Conservation (phyloP, 2,797 vertebrate species). For the Eulemur rubriventer region DNA sequence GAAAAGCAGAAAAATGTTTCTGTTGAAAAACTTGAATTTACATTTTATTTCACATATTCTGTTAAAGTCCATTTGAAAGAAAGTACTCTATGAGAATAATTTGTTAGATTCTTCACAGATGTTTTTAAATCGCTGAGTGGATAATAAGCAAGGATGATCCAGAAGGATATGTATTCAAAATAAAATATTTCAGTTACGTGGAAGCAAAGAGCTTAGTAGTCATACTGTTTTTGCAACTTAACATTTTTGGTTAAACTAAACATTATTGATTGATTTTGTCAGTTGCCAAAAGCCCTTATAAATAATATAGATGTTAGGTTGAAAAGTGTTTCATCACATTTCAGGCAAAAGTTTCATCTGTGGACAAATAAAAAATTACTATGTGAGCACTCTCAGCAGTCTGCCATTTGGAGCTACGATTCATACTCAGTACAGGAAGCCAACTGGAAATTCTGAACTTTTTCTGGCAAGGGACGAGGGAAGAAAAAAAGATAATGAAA, state of each 20-base stretch:
- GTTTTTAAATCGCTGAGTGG: not conserved
- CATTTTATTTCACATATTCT: not conserved
- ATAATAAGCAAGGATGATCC: not conserved
- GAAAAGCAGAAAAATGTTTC: not conserved
- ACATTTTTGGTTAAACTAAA: not conserved
- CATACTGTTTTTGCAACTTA: not conserved
- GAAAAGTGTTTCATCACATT: slow-evolving; percentile 4
- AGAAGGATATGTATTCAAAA: not conserved
- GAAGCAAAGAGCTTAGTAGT: not conserved
- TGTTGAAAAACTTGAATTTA: not conserved
- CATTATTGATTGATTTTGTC: slow-evolving; percentile 3
- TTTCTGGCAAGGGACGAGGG: not conserved
- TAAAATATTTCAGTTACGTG: not conserved
- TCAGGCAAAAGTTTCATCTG: not conserved
- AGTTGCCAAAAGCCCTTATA: not conserved
- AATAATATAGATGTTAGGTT: not conserved
- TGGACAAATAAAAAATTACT: not conserved
- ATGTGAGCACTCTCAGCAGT: not conserved
- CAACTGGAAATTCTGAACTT: not conserved
- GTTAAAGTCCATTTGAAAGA: slow-evolving; percentile 32
- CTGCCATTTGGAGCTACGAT: not conserved
- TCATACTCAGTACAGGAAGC: not conserved
- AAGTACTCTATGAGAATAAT: not conserved
- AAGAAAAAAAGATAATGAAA: not conserved
- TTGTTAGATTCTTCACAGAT: slow-evolving; percentile 3